Conservation (phyloP, 2,797 vertebrate species). For the Macropodus opercularis region DNA sequence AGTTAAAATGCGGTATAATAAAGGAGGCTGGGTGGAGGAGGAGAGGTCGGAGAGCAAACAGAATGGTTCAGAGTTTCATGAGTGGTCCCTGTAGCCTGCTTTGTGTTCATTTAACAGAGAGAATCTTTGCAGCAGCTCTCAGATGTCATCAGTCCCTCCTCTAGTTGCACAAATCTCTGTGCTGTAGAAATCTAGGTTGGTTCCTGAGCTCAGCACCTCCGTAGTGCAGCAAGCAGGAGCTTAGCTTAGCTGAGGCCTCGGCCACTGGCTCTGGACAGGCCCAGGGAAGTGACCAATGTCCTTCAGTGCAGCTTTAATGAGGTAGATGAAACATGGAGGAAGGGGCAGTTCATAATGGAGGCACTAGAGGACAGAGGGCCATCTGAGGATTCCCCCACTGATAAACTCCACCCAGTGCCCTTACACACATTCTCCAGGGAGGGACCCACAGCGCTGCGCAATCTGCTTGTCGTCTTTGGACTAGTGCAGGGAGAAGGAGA, state of each 20-base stretch:
- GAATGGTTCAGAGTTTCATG: slow-evolving; percentile 76
- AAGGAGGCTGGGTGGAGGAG: slow-evolving; percentile 30
- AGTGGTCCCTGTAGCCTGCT: slow-evolving; percentile 66
- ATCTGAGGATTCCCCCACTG: slow-evolving; percentile 42
- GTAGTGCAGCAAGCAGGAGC: slow-evolving; percentile 4
- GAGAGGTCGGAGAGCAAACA: slow-evolving; percentile 46
- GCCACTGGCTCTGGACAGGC: slow-evolving; percentile 24
- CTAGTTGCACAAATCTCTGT: slow-evolving; percentile 16
- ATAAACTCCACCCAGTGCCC: slow-evolving; percentile 52
- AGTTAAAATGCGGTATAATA: too few relatives aligned
- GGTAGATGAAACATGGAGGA: slow-evolving; percentile 58
- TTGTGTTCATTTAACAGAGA: slow-evolving; percentile 64
- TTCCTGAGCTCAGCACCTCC: slow-evolving; percentile 27
- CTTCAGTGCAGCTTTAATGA: slow-evolving; percentile 47
- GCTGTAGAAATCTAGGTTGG: slow-evolving; percentile 28
- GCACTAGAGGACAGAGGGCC: slow-evolving; percentile 30
- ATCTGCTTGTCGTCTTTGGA: slow-evolving; percentile 62
- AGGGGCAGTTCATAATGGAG: slow-evolving; percentile 45
- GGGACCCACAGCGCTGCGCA: slow-evolving; percentile 59
- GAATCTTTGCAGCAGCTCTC: slow-evolving; percentile 35
- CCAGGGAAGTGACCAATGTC: slow-evolving; percentile 30
- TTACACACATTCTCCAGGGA: slow-evolving; percentile 41
- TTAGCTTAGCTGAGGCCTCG: slow-evolving; percentile 12
- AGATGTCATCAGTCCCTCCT: slow-evolving; percentile 16
- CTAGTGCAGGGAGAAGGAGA: slow-evolving; percentile 37